Base-by-base conservation (phyloP, 30 jellyfish, hydroid and myxozoan genomes). In the Hydractinia echinata region DNA sequence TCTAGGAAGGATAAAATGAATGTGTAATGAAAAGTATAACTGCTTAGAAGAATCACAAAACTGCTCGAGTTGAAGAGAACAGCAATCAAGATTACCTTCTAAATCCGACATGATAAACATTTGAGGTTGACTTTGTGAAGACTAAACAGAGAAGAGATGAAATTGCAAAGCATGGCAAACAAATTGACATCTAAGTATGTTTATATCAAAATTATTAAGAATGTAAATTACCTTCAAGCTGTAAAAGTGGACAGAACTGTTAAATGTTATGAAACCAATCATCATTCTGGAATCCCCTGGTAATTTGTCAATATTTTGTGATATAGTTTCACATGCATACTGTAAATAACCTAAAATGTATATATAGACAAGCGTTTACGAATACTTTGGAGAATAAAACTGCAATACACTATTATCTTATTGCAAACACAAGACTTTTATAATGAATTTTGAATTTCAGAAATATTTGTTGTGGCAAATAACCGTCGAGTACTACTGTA, bases 231-330 rank as follows among this genome's bases (percentile, higher is more conserved):
- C 97, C 94, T 83, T 85, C 54, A 91, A 66, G 55, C 92, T 82
- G 67, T 91, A 91, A 72, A 91, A 91, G 67, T 91, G 97, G 66
- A 91, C 62, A 5, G 95, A 86, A 55, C 97, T 87, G 67, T 85
- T 91, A 73, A 91, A 91, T 4, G 97, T 91, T 10, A 91, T 44
- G 69, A 91, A 91, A 10, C 97, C 97, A 66, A 91, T 83, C 87
- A 85, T 67, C n/a, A 94, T 85, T 52, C 97, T 82, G 7, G 97
- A 83, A 83, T 91, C 97, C 15, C 97, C 97, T 18, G 97, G 97
- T 51, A 91, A 49, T 56, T 82, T 79, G 49, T 91, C 91, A 49
- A 91, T 62, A 60, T 91, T 91, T 54, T 86, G 86, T 53, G 86
- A 80, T 10, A 91, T 74, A 39, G 79, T 87, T 70, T 91, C 66